Evolutionary conservation across 64 coral and sea anemone species (phyloP), one percentile per base, ranked within the genome.

Genomic region (Hydrozoanthus tunicans): DNA sequence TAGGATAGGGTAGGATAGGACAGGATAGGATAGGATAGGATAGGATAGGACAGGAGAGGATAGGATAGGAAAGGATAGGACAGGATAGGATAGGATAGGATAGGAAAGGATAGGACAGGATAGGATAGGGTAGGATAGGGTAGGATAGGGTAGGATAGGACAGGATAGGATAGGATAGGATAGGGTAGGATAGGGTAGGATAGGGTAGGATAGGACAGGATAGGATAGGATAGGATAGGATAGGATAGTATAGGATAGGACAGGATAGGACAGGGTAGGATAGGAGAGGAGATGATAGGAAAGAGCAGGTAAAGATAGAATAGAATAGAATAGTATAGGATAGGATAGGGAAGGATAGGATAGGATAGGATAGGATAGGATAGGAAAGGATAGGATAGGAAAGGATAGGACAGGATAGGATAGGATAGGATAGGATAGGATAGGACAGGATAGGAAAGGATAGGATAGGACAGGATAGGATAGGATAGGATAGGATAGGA

Each of bases 21-120:
- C 1, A 68, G 20, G 65, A 68, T 4, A 68, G 20, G 3, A 2
- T 43, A 43, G 32, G 0, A 13, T 68, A 68, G 20, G 12, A 68
- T 11, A 68, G 20, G 65, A 68, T 0, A 43, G 2, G 32, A 43
- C 0, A 43, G 32, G 32, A 20, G 65, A 55, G 32, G 32, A 1
- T 43, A 43, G 32, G 32, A 43, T 43, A 43, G 32, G 32, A 43
- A 0, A 43, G 32, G 32, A 43, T 43, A 43, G 1, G 32, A 43
- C 1, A 43, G 32, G 32, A 43, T 0, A 43, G 32, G 32, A 2
- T 0, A 43, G 32, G 32, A 43, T 71, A 14, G 56, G 65, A 71
- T 8, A 52, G 72, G 83, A 86, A 14, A 53, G 56, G 64, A 86
- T 15, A 73, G 72, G 64, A 86, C 54, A 70, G 72, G 64, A 86